Evolutionary conservation across 2,113 vertebrate species (phyloP).

Genomic region (Channa maculata): DNA sequence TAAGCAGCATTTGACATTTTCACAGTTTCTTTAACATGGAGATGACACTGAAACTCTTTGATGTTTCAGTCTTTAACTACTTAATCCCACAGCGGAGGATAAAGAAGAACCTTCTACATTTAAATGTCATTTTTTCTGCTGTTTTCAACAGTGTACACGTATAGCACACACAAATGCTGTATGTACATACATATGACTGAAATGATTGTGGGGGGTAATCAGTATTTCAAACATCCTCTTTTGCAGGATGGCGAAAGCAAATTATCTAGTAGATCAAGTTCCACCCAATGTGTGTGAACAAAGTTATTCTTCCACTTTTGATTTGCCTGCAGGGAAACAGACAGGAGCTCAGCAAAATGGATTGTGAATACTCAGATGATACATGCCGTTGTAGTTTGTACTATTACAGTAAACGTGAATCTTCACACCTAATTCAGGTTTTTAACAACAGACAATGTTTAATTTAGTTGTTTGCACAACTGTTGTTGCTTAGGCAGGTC

Average conservation of each 20-base stretch:
- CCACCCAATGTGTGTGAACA: conserved; percentile 46
- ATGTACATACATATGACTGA: too few species aligned
- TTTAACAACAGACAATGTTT: not conserved
- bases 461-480: not conserved
- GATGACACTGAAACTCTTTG: conserved; percentile 77
- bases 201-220: conserved; percentile 11
- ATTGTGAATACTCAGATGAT: not conserved
- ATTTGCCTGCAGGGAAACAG: conserved; percentile 67
- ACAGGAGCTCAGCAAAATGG: conserved; percentile 62
- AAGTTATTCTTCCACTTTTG: conserved; percentile 59
- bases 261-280: conserved; percentile 74
- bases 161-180: not conserved
- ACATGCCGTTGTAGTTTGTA: not conserved
- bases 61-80: conserved; percentile 76
- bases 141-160: conserved; percentile 18
- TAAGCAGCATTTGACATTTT: conserved; percentile 69
- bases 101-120: conserved; percentile 66
- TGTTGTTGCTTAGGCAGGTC: not conserved
- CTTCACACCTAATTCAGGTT: not conserved
- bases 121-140: conserved; percentile 58
- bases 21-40: conserved; percentile 60
- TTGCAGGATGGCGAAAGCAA: conserved; percentile 44
- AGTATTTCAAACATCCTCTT: conserved; percentile 58
- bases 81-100: conserved; percentile 75
- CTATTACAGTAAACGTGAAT: not conserved